phyloP scores from a whole-genome alignment of 2,888 invertebrate species.

The Nesidiocoris tenuis region DNA sequence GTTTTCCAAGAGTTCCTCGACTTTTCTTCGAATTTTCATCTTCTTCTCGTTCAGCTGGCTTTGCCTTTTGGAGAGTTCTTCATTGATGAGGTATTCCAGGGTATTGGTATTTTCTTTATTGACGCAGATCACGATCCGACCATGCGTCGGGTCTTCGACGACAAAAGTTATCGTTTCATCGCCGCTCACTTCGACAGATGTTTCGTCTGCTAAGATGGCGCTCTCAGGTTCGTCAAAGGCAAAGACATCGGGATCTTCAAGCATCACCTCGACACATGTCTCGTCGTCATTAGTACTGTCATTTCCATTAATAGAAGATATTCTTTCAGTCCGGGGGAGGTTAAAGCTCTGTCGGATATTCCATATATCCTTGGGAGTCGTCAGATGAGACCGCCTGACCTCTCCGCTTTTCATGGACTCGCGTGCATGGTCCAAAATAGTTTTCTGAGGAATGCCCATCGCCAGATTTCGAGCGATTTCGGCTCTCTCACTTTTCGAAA shows the following conservation, averaged over 20 bases:
- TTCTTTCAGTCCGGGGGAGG: neutral
- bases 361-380: conserved; percentile 17
- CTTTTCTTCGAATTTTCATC: neutral
- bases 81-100: no score
- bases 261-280: neutral
- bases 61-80: no score
- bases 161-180: no score
- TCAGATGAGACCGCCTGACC: neutral
- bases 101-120: neutral
- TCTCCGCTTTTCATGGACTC: neutral
- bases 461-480: conserved; percentile 18
- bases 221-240: neutral
- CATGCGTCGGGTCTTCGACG: neutral
- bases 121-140: neutral
- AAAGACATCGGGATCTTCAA: neutral
- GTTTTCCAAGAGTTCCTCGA: neutral
- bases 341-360: conserved; percentile 2
- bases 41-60: no score
- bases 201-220: no score
- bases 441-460: neutral
- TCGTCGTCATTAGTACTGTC: neutral
- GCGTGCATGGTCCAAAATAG: neutral
- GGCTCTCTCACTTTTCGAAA: conserved; percentile 8
- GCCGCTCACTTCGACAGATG: no score
- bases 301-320: neutral